These are phyloP conservation scores for Cliona cf. orientalis DNA, from an alignment of 37 sponge, comb jelly and placozoan species.

Conservation along the genomic window DNA sequence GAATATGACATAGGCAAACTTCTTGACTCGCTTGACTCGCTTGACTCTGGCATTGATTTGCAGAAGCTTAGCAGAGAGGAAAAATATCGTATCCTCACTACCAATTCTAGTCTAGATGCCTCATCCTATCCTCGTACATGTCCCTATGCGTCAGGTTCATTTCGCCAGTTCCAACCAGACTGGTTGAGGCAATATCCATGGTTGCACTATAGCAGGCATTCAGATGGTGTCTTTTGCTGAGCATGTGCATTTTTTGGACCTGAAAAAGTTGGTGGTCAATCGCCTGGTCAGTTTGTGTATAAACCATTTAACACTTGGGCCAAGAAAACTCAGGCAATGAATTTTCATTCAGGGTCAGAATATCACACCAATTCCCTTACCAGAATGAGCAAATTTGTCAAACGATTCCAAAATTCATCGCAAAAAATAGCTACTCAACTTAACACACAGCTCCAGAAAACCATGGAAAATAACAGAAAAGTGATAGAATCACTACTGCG, in stretches of 20 bases:
- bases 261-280: slow-evolving; percentile 45
- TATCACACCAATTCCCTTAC: background rate
- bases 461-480: background rate
- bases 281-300: slow-evolving; percentile 46
- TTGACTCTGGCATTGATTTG: slow-evolving; percentile 12
- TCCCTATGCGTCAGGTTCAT: slow-evolving; percentile 38
- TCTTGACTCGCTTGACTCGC: background rate
- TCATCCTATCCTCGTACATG: slow-evolving; percentile 56
- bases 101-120: slow-evolving; percentile 42
- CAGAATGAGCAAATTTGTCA: slow-evolving; percentile 5
- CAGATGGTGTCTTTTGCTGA: slow-evolving; percentile 57
- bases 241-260: slow-evolving; percentile 62
- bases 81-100: slow-evolving; percentile 45
- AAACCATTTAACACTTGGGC: slow-evolving; percentile 49
- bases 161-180: slow-evolving; percentile 58
- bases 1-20: slow-evolving; percentile 56
- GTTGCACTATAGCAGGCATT: slow-evolving; percentile 50
- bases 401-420: background rate
- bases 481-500: slow-evolving; percentile 1
- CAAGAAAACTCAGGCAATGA: slow-evolving; percentile 1
- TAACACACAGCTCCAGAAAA: slow-evolving; percentile 1
- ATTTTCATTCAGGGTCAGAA: background rate
- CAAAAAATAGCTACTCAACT: background rate
- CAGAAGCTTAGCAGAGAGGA: slow-evolving; percentile 33
- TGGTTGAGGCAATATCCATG: slow-evolving; percentile 60